Conservation (phyloP, 64 coral and sea anemone species). For the Platygyra sinensis region DNA sequence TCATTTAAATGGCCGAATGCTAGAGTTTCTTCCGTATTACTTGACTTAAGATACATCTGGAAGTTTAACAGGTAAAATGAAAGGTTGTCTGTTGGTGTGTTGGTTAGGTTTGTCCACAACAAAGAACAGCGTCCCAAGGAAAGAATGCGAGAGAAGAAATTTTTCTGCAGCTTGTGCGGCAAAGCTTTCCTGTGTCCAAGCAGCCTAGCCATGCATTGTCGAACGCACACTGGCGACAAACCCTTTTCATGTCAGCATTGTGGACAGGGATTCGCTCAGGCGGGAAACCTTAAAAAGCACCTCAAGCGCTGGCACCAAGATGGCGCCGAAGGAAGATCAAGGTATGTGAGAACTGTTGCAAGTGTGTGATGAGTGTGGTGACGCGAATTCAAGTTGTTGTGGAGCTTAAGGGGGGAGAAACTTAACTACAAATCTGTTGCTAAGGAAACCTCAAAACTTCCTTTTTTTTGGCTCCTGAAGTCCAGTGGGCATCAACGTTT, state of each 20-base stretch:
- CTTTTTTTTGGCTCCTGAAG: too few relatives aligned
- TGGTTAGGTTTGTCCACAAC: conserved; percentile 76
- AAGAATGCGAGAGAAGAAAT: conserved; percentile 74
- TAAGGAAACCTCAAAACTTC: too few relatives aligned
- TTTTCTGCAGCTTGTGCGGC: conserved; percentile 84
- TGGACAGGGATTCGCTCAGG: conserved; percentile 73
- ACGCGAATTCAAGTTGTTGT: too few relatives aligned
- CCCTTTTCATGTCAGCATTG: conserved; percentile 74
- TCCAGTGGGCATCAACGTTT: too few relatives aligned
- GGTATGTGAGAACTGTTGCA: background rate
- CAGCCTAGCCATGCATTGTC: conserved; percentile 89
- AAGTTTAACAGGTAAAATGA: background rate
- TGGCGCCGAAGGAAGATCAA: background rate
- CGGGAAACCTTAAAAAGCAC: conserved; percentile 88
- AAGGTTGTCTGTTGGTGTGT: background rate
- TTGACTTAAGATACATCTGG: background rate
- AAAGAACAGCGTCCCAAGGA: conserved; percentile 89
- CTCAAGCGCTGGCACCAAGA: conserved; percentile 65
- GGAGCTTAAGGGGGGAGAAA: too few relatives aligned
- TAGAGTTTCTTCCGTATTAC: too few relatives aligned
- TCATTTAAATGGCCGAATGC: too few relatives aligned
- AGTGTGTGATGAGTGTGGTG: background rate
- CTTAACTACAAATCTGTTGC: too few relatives aligned
- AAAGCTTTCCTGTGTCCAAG: conserved; percentile 89
- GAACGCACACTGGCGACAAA: conserved; percentile 79